phyloP scores from a whole-genome alignment of 2,888 invertebrate species.

The Eumerus sabulonum region DNA sequence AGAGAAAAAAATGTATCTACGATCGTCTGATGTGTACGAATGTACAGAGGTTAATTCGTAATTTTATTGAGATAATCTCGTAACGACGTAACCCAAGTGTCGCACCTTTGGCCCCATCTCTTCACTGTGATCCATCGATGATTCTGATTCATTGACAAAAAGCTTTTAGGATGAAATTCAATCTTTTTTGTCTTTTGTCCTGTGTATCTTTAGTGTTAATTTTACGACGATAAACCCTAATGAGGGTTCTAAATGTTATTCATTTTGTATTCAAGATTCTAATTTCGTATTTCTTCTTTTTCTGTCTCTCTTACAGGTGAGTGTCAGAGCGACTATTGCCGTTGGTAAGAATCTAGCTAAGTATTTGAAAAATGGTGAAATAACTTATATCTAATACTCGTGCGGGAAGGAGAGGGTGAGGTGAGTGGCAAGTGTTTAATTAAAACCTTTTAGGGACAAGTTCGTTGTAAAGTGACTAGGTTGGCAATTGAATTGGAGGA shows the following conservation, averaged over 20 bases:
- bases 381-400: too few relatives aligned
- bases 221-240: conserved; percentile 22
- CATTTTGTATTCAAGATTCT: conserved; percentile 22
- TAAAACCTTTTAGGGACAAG: conserved; percentile 57
- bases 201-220: conserved; percentile 7
- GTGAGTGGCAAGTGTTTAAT: conserved; percentile 39
- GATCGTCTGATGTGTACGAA: conserved; percentile 1
- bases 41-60: conserved; percentile 52
- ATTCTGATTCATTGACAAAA: conserved; percentile 37
- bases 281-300: conserved; percentile 14
- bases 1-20: conserved; percentile 3
- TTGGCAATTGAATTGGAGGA: not conserved
- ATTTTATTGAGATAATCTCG: conserved; percentile 63
- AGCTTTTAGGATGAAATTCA: conserved; percentile 20
- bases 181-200: not conserved
- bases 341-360: conserved; percentile 42
- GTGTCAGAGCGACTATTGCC: conserved; percentile 14
- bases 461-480: conserved; percentile 20
- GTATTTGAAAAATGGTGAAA: conserved; percentile 11
- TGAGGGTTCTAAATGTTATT: conserved; percentile 4
- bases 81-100: conserved; percentile 33
- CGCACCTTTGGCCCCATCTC: conserved; percentile 32
- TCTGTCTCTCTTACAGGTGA: conserved; percentile 46
- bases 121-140: conserved; percentile 1
- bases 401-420: too few relatives aligned